Base-by-base conservation (phyloP, 2,888 invertebrate species). In the Asteroscopus sphinx region DNA sequence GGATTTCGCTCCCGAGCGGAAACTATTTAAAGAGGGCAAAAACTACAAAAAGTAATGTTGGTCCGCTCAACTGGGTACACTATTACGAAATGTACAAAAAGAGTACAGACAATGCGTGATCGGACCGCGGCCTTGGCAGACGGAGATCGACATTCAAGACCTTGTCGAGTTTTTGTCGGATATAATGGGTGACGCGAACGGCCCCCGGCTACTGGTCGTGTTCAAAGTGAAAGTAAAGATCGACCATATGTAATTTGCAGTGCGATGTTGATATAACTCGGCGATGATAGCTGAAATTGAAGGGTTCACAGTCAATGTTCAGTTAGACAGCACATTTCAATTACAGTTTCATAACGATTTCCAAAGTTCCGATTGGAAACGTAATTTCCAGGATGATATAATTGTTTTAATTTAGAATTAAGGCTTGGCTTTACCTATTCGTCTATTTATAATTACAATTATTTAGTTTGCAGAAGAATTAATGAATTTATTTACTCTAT, bases 81-180 rank as follows among this genome's bases (percentile, higher is more conserved):
- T 60, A 56, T 84, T 78, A 79, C 71, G 76, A 79, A 80, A 79
- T 60, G 49, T 57, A 62, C 56, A 62, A 73, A 81, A 80, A 79
- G 53, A 53, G 63, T 51, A 46, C 66, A 60, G 67, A 84, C 82
- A 84, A 81, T 79, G 77, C 83, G 77, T 82, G 84, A 75, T 82
- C 77, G 69, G 60, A 55, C 54, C 62, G 40, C 79, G 87, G 76
- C 88, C 87, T 88, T 87, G 86, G 73, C 45, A 62, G 61, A 45
- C 78, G 73, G 79, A 79, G 78, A 77, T 80, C 65, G 76, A 79
- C 79, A 71, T 74, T 69, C 63, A 52, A 81, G 81, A 83, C 88
- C 88, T 88, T 88, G 88, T 56, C 53, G 71, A 66, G 66, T 84
- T 82, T 82, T 80, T 79, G 71, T 69, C 54, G 68, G 68, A 63